A percentile compares a stretch with the other conserved stretches of the same genome.
Evolutionary conservation across 2,797 vertebrate species (phyloP).

Genomic region (Valencia hispanica): DNA sequence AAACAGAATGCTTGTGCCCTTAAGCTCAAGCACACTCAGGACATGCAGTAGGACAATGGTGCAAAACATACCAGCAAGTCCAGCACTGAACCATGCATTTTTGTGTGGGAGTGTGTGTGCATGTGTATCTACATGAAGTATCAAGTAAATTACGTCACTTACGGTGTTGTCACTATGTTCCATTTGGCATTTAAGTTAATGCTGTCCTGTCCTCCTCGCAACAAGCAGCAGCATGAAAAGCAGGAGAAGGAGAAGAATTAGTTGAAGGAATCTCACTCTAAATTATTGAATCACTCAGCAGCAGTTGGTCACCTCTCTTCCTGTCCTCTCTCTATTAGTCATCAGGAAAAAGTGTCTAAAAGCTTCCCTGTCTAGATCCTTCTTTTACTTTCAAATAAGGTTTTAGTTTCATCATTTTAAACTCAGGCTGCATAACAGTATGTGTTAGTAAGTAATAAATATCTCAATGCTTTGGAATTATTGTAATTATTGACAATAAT

Average conservation of each 20-base stretch:
- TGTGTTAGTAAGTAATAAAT: slow-evolving; percentile 21
- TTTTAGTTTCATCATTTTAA: slow-evolving; percentile 53
- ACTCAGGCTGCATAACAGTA: background rate
- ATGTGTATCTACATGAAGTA: background rate
- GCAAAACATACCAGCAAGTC: background rate
- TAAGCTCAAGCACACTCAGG: background rate
- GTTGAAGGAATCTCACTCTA: slow-evolving; percentile 16
- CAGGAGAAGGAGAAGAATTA: background rate
- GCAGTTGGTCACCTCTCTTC: slow-evolving; percentile 30
- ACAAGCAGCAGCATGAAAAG: slow-evolving; percentile 12
- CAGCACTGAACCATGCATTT: background rate
- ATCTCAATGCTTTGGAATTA: too few species aligned
- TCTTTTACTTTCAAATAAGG: slow-evolving; percentile 64
- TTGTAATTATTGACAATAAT: too few species aligned
- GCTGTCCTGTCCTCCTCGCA: background rate
- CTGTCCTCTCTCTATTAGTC: slow-evolving; percentile 53
- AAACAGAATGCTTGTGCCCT: background rate
- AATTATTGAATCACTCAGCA: slow-evolving; percentile 37
- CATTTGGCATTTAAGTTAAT: slow-evolving; percentile 13
- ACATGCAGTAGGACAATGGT: background rate
- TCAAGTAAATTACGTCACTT: background rate
- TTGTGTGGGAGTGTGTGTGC: background rate
- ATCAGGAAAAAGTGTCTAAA: slow-evolving; percentile 9
- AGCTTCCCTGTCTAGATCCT: slow-evolving; percentile 47
- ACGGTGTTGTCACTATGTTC: background rate